These are phyloP conservation scores for Cerastoderma edule DNA, from an alignment of 2,888 invertebrate genomes.

Conservation along the genomic window DNA sequence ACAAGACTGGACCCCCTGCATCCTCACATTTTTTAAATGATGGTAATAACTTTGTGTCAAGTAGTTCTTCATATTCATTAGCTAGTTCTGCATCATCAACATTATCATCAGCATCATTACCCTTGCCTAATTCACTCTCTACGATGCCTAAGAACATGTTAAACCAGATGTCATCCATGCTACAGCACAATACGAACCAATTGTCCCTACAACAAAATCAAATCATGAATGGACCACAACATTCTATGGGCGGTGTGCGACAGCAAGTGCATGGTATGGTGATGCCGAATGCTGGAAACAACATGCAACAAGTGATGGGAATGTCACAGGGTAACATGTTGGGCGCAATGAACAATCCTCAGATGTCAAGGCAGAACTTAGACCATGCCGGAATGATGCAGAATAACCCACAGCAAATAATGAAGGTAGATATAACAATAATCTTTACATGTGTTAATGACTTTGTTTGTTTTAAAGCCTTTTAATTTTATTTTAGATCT, in stretches of 20 bases:
- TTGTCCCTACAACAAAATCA: constrained; percentile 68
- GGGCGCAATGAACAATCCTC: constrained; percentile 63
- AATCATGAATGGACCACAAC: constrained; percentile 82
- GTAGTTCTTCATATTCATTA: constrained; percentile 67
- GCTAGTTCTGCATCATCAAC: constrained; percentile 54
- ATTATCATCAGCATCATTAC: constrained; percentile 54
- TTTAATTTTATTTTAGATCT: too few relatives aligned
- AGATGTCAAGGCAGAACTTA: constrained; percentile 70
- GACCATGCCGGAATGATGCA: constrained; percentile 71
- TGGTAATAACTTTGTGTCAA: constrained; percentile 65
- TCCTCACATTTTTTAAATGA: constrained; percentile 59
- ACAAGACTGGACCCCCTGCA: constrained; percentile 60
- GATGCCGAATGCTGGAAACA: constrained; percentile 61
- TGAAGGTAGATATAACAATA: constrained; percentile 66
- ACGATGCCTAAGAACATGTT: constrained; percentile 50
- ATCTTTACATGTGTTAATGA: too few relatives aligned
- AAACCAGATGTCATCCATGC: constrained; percentile 48
- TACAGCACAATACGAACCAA: constrained; percentile 47
- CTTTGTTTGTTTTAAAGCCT: too few relatives aligned
- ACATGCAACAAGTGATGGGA: constrained; percentile 62
- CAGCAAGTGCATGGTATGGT: constrained; percentile 61
- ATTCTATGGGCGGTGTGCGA: constrained; percentile 69
- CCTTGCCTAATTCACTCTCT: constrained; percentile 49
- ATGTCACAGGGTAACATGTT: constrained; percentile 70
- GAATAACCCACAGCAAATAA: constrained; percentile 66